Evolutionary conservation across 1,140 invertebrate genomes (phyloP), one percentile per base, ranked within the genome.

Genomic region (Drosophila mauritiana): DNA sequence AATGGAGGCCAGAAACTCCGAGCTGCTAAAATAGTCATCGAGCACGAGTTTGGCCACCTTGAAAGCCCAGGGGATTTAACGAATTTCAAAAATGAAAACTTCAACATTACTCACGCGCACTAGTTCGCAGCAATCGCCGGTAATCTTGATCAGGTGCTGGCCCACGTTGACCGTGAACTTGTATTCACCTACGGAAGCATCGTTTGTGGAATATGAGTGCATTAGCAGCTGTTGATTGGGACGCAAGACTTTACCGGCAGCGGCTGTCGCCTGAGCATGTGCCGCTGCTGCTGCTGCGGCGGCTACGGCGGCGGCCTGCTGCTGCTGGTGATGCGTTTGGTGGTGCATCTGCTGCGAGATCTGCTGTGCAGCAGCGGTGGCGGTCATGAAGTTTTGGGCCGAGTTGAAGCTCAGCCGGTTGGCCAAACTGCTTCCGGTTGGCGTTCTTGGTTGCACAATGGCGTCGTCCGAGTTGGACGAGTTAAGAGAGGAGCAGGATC

Each of bases 91-190:
- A 4, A 20, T 4, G 3, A 11, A 20, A 31, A 13, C 37, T 13
- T 0, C 11, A 10, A 10, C 25, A 7, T 4, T 10, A 86, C 93
- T 94, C 92, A 97, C 96, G 93, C 95, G 95, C 65, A 97, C 96
- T 85, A 97, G 93, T 91, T 97, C 96, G 79, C 97, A 93, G 93
- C 97, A 96, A 76, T 94, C 94, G 58, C 97, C 97, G 58, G 96
- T 97, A 76, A 98, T 96, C 93, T 97, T 97, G 54, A 98, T 94
- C 58, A 95, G 94, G 91, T 97, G 95, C 82, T 95, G 94, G 74
- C 96, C 96, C 80, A 97, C 94, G 73, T 95, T 96, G 45, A 97
- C 96, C 56, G 96, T 97, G 92, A 97, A 97, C 88, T 96, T 97
- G 92, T 96, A 97, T 93, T 97, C 96, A 86, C 96, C 96, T 91